phyloP scores from a whole-genome alignment of 1,140 invertebrate species.

The Heterodera schachtii region DNA sequence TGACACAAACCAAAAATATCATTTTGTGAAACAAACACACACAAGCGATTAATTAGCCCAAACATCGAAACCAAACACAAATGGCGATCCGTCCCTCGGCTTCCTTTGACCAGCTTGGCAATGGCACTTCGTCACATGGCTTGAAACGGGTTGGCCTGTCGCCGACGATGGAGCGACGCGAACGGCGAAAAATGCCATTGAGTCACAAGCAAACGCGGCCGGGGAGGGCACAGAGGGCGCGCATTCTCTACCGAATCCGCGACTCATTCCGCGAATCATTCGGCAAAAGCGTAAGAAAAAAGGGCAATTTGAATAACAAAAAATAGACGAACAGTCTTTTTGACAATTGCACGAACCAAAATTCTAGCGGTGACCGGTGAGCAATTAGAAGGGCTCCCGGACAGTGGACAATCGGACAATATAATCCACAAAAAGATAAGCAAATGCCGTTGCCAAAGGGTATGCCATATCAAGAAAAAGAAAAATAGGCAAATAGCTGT shows the following conservation, averaged over 20 bases:
- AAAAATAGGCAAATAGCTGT: too few relatives aligned
- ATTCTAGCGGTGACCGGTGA: not conserved
- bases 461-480: too few relatives aligned
- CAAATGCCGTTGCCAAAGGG: too few relatives aligned
- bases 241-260: not conserved
- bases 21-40: too few relatives aligned
- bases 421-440: too few relatives aligned
- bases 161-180: not conserved
- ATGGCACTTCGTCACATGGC: not conserved
- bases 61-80: too few relatives aligned
- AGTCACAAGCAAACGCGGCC: not conserved
- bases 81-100: not conserved
- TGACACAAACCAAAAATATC: too few relatives aligned
- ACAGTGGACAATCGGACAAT: too few relatives aligned
- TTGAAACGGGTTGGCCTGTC: not conserved
- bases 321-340: not conserved
- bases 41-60: too few relatives aligned
- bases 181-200: not conserved
- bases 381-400: too few relatives aligned
- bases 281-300: constrained; percentile 7
- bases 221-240: not conserved
- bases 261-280: constrained; percentile 13
- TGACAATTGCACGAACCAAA: not conserved
- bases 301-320: not conserved
- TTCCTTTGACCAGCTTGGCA: not conserved